phyloP scores from a whole-genome alignment of 2,113 vertebrate genomes.

The Urocynchramus pylzowi region DNA sequence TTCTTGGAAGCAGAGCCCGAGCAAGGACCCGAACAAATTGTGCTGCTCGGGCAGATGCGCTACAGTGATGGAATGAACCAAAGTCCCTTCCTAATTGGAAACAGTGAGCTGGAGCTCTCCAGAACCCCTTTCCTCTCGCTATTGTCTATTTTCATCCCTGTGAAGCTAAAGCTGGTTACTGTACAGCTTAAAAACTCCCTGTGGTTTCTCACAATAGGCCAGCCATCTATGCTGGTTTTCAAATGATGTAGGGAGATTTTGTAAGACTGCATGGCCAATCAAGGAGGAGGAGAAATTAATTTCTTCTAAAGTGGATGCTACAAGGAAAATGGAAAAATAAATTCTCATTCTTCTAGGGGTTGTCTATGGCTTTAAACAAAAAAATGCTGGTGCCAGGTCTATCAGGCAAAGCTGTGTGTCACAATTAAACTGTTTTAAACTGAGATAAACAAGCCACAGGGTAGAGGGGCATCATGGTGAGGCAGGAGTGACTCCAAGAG shows the following conservation, averaged over 20 bases:
- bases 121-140: not conserved
- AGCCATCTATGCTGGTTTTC: conserved; percentile 2
- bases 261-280: conserved; percentile 4
- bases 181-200: conserved; percentile 9
- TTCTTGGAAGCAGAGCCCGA: not conserved
- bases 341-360: not conserved
- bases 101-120: not conserved
- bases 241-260: not conserved
- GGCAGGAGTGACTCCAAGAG: not conserved
- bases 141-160: conserved; percentile 18
- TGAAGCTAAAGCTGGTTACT: conserved; percentile 21
- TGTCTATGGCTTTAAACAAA: not conserved
- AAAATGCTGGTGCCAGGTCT: not conserved
- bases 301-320: conserved; percentile 10
- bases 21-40: fast-evolving
- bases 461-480: not conserved
- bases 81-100: not conserved
- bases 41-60: fast-evolving
- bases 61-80: not conserved
- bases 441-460: conserved; percentile 11
- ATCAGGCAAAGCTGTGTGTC: not conserved
- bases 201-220: conserved; percentile 31
- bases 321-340: conserved; percentile 30
- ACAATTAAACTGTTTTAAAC: conserved; percentile 14
- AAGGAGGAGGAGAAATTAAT: conserved; percentile 41